Evolutionary conservation across 2,113 vertebrate species (phyloP), one percentile per base, ranked within the genome.

Genomic region (Carettochelys insculpta): DNA sequence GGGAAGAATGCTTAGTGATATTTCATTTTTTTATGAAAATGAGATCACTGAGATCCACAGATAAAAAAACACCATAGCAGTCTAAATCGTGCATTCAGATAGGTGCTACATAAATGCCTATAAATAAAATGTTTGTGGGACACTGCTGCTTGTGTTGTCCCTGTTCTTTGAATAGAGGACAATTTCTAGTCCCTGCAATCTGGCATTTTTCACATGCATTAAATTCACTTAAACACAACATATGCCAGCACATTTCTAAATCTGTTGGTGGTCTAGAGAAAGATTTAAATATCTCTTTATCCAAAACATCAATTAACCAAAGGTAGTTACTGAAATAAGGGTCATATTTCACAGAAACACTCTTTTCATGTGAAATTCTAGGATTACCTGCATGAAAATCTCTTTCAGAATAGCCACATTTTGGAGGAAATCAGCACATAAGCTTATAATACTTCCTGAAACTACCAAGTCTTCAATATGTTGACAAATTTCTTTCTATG

Each of bases 71-170:
- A 11, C 79, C 80, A 61, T 3, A 90, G 31, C 91, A 94, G 68
- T 87, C 76, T 41, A 86, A 77, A 54, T 51, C 45, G 81, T 50
- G 65, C 87, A 94, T 92, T 92, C 81, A 86, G 77, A 86, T 80
- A 80, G 83, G 82, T 50, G 82, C 61, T 92, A 86, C 17, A 79
- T 22, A 90, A 80, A 3, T 13, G 3, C 34, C 92, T 94, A 97
- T 90, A 96, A 96, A 96, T 96, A 96, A 95, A 92, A 53, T 56
- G 95, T 94, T 92, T 92, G 94, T 95, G 87, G 92, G 94, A 86
- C 86, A 79, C 24, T 94, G 68, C 68, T 88, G 80, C 83, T 92
- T 92, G 82, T 89, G 86, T 84, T 96, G 82, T 85, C 87, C 89
- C 80, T 91, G 77, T 92, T 96, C 87, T 85, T 82, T 61, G 75